These are phyloP conservation scores for Corydoras maculifer DNA, from an alignment of 2,113 vertebrate genomes.

Conservation along the genomic window DNA sequence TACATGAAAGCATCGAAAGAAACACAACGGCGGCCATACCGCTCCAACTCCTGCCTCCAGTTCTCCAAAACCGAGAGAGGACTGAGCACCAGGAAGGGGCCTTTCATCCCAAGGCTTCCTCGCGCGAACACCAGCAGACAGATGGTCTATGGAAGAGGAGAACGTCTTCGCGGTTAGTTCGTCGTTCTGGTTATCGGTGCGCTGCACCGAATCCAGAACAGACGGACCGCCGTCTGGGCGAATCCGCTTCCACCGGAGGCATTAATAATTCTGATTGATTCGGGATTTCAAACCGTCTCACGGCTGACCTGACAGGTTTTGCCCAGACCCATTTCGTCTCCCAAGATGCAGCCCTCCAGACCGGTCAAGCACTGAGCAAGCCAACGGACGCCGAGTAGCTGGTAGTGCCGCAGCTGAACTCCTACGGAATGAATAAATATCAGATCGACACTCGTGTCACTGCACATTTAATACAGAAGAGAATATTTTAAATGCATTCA, in stretches of 20 bases:
- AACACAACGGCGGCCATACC: constrained; percentile 54
- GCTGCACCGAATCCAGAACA: not conserved
- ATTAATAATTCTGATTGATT: not conserved
- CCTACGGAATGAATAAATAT: constrained; percentile 52
- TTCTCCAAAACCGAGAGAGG: constrained; percentile 83
- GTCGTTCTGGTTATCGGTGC: not conserved
- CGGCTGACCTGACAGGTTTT: constrained; percentile 87
- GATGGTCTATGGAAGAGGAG: constrained; percentile 70
- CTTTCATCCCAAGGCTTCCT: constrained; percentile 60
- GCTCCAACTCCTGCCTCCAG: constrained; percentile 80
- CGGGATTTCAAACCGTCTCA: not conserved
- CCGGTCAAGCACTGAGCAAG: constrained; percentile 63
- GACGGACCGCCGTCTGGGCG: not conserved
- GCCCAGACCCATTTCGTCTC: constrained; percentile 92
- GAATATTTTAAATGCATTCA: too few relatives aligned
- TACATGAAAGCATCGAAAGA: too few relatives aligned
- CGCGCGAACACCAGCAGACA: constrained; percentile 74
- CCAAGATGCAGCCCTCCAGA: constrained; percentile 83
- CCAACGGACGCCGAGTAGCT: constrained; percentile 83
- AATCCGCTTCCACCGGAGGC: not conserved
- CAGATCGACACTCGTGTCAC: not conserved
- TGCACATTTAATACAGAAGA: too few relatives aligned
- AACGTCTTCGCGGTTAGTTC: not conserved
- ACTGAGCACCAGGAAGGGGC: constrained; percentile 80
- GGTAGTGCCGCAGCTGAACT: constrained; percentile 74